A percentile compares a stretch with the other conserved stretches of the same genome.
These are phyloP conservation scores for Apocrypta bakeri DNA, from an alignment of 1,140 invertebrate species.

Conservation along the genomic window DNA sequence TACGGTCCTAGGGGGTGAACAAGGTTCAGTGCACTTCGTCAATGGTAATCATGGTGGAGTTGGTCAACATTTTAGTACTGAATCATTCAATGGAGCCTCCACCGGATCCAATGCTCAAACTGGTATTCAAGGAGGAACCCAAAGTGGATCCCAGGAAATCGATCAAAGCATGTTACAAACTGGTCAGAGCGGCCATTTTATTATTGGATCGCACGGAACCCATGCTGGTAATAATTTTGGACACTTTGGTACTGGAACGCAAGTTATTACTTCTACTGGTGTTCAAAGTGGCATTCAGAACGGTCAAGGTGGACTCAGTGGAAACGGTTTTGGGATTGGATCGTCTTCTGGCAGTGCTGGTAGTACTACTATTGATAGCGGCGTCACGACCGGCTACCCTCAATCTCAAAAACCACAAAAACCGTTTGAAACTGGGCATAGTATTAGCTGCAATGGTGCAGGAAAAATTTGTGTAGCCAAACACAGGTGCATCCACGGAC, in stretches of 20 bases:
- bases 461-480: slow-evolving; percentile 77
- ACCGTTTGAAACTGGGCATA: slow-evolving; percentile 51
- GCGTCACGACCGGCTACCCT: not conserved
- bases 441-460: slow-evolving; percentile 70
- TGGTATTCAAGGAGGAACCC: not conserved
- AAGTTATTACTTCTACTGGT: too few relatives aligned
- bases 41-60: not conserved
- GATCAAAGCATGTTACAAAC: too few relatives aligned
- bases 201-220: not conserved
- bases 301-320: not conserved
- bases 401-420: not conserved
- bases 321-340: not conserved
- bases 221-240: too few relatives aligned
- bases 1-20: too few relatives aligned
- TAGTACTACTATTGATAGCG: not conserved
- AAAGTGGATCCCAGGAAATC: not conserved
- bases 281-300: too few relatives aligned
- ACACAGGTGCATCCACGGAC: slow-evolving; percentile 76
- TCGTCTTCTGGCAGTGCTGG: not conserved
- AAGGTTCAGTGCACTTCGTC: too few relatives aligned
- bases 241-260: not conserved
- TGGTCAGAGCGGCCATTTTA: not conserved
- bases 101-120: not conserved
- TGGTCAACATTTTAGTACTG: not conserved
- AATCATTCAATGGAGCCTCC: too few relatives aligned